These are phyloP conservation scores for Danio jaintianensis DNA, from an alignment of 2,797 vertebrate species.

Conservation along the genomic window DNA sequence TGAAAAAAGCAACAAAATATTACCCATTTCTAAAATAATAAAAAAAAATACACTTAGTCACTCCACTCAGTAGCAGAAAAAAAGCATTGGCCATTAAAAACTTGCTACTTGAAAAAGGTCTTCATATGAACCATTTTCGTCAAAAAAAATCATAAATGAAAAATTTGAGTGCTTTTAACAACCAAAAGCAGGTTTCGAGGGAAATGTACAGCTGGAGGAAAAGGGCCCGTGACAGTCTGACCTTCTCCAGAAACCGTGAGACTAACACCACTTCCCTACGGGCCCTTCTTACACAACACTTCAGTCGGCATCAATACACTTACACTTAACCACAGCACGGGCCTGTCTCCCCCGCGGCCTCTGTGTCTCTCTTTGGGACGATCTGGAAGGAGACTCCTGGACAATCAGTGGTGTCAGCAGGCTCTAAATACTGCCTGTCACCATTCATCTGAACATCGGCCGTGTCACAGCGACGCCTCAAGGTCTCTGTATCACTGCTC, in stretches of 20 bases:
- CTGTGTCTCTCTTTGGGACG: constrained; percentile 16
- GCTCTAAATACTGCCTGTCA: constrained; percentile 74
- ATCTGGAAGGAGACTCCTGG: constrained; percentile 42
- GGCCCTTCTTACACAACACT: constrained; percentile 46
- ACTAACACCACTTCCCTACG: constrained; percentile 35
- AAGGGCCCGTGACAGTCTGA: constrained; percentile 21
- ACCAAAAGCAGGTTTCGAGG: neutral
- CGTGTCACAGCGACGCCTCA: constrained; percentile 65
- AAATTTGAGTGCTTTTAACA: neutral
- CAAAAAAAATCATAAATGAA: neutral
- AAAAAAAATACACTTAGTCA: no score
- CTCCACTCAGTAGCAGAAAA: no score
- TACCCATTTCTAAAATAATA: no score
- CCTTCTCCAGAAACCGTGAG: constrained; percentile 34
- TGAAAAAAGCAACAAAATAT: no score
- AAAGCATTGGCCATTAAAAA: no score
- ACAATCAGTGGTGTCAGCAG: constrained; percentile 69
- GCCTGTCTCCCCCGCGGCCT: constrained; percentile 56
- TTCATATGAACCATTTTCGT: neutral
- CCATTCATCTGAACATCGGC: constrained; percentile 67
- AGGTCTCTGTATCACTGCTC: constrained; percentile 66
- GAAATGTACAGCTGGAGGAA: neutral
- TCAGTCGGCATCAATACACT: constrained; percentile 51
- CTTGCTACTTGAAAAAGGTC: no score
- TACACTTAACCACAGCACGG: constrained; percentile 56